A percentile compares a stretch with the other conserved stretches of the same genome.
Conservation (phyloP, 2,888 invertebrate species). For the Crepidodera aurea region DNA sequence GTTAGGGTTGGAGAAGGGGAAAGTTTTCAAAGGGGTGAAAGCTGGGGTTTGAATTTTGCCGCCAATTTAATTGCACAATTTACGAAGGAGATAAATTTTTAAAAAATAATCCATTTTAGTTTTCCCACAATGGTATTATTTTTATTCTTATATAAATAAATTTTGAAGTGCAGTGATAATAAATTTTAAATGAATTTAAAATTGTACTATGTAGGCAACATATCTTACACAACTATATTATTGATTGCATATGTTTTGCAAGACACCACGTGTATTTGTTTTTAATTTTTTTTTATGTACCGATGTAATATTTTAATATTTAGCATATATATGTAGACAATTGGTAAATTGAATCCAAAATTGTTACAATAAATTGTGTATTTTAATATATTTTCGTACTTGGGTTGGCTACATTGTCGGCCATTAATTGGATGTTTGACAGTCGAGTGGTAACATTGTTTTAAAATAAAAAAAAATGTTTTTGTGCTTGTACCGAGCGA, state of each 20-base stretch:
- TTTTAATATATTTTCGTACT: no score
- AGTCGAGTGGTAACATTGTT: constrained; percentile 15
- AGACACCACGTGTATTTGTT: no score
- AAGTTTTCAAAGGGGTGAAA: constrained; percentile 1
- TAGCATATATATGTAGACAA: no score
- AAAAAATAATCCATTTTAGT: no score
- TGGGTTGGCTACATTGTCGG: not conserved
- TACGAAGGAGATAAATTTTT: not conserved
- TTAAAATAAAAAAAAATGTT: constrained; percentile 27
- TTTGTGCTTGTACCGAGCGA: constrained; percentile 25
- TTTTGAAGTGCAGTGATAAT: not conserved
- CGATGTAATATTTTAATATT: no score
- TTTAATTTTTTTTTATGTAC: no score
- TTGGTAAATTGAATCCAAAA: no score
- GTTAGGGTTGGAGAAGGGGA: not conserved
- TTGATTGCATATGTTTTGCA: not conserved
- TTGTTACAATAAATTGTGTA: no score
- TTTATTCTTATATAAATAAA: not conserved
- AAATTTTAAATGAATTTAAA: no score
- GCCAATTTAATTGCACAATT: not conserved
- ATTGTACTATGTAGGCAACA: not conserved
- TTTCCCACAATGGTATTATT: no score
- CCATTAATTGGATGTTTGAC: not conserved
- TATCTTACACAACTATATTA: not conserved
- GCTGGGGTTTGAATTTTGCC: not conserved